Evolutionary conservation across 2,797 vertebrate species (phyloP), one percentile per base, ranked within the genome.

Genomic region (Pteropus rufus): DNA sequence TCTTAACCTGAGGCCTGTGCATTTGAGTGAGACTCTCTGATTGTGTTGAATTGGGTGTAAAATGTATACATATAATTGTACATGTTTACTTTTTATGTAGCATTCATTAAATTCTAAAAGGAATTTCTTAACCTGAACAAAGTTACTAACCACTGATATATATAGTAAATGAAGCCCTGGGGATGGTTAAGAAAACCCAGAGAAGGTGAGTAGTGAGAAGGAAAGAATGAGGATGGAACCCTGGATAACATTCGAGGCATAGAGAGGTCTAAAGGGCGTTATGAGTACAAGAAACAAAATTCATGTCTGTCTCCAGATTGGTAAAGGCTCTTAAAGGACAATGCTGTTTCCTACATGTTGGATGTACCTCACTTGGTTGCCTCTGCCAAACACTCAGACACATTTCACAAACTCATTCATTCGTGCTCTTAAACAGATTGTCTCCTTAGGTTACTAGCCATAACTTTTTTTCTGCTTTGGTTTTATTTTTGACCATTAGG

Each of bases 401-500:
- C 21, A 8, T 56, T 91, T 91, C 18, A 77, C 54, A 82, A 58
- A 64, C 49, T 77, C 15, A 64, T 14, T 58, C 39, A 36, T 91
- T 83, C 11, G 2, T 92, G n/a, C 11, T 75, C n/a, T 92, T 56
- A 46, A 94, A 60, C 81, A 70, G 52, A 75, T 65, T 81, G 31
- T 41, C 18, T 86, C 8, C 8, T 92, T 81, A 64, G 7, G 26
- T 85, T 34, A 80, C 14, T 56, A 89, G 10, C 26, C 54, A 65
- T 69, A 85, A 77, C 73, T 65, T 94, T n/a, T 77, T 91, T 87
- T 15, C 26, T 86, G 8, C 67, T 64, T 44, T 88, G 41, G 36
- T 93, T 44, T 88, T 88, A 83, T 73, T 87, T 93, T 92, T 56
- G 69, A 56, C 23, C 41, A n/a, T 85, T 94, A 72, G 4, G 9